These are phyloP conservation scores for Pyrocoelia pectoralis DNA, from an alignment of 2,888 invertebrate genomes.

Conservation along the genomic window DNA sequence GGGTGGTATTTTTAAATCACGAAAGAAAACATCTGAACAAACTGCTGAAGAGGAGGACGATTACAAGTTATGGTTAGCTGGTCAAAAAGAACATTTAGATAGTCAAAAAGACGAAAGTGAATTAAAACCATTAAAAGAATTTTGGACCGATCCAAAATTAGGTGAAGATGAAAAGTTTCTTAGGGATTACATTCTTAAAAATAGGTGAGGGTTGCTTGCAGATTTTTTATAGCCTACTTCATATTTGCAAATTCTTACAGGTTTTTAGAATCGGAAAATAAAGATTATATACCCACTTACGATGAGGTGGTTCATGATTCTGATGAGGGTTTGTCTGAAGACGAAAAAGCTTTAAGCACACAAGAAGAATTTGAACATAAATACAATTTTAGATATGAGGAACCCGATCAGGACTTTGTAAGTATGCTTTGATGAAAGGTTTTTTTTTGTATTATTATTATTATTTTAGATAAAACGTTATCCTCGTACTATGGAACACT, in stretches of 20 bases:
- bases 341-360: conserved; percentile 79
- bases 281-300: conserved; percentile 66
- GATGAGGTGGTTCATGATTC: conserved; percentile 72
- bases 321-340: conserved; percentile 72
- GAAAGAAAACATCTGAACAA: conserved; percentile 64
- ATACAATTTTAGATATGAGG: conserved; percentile 96
- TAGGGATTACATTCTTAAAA: conserved; percentile 90
- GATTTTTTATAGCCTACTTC: conserved; percentile 15
- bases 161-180: conserved; percentile 88
- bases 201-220: conserved; percentile 64
- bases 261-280: conserved; percentile 62
- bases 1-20: conserved; percentile 65
- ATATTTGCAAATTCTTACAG: conserved; percentile 47
- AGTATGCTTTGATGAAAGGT: no score
- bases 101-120: conserved; percentile 68
- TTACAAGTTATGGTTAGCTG: conserved; percentile 83
- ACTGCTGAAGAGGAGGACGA: conserved; percentile 65
- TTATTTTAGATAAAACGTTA: conserved; percentile 79
- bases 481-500: conserved; percentile 84
- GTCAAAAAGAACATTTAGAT: conserved; percentile 69
- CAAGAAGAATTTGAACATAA: conserved; percentile 94
- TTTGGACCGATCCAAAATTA: conserved; percentile 85
- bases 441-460: not conserved
- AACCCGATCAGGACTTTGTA: conserved; percentile 92
- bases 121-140: conserved; percentile 78